Evolutionary conservation across 1,140 invertebrate species (phyloP).

Genomic region (Cecropterus lyciades): DNA sequence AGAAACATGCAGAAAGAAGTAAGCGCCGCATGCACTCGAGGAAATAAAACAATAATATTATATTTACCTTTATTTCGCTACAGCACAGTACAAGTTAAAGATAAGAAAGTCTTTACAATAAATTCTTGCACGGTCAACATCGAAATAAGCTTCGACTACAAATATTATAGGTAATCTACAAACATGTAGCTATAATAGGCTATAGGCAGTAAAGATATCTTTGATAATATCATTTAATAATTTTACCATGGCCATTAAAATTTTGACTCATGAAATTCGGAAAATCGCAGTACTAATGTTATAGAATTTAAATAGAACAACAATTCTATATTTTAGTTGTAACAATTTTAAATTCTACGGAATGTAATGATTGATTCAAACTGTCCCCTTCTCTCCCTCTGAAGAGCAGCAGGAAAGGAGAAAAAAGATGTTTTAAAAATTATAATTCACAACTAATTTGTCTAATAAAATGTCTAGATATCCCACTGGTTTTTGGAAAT

Average conservation of each 20-base stretch:
- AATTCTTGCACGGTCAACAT: slow-evolving; percentile 59
- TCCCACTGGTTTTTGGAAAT: slow-evolving; percentile 58
- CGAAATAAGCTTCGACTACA: slow-evolving; percentile 60
- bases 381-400: slow-evolving; percentile 80
- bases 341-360: slow-evolving; percentile 67
- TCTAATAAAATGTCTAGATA: slow-evolving; percentile 50
- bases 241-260: slow-evolving; percentile 71
- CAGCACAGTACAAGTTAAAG: slow-evolving; percentile 64
- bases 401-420: slow-evolving; percentile 79
- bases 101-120: slow-evolving; percentile 68
- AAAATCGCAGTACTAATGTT: slow-evolving; percentile 51
- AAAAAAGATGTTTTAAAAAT: slow-evolving; percentile 75
- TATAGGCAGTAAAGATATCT: slow-evolving; percentile 69
- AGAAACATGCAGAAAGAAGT: slow-evolving; percentile 39
- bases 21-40: slow-evolving; percentile 47
- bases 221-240: slow-evolving; percentile 47
- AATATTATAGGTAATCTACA: slow-evolving; percentile 58
- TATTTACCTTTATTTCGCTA: slow-evolving; percentile 69
- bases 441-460: slow-evolving; percentile 58
- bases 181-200: slow-evolving; percentile 60
- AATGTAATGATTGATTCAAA: slow-evolving; percentile 72
- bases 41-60: slow-evolving; percentile 66
- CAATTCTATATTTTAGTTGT: slow-evolving; percentile 62
- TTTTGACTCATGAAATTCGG: slow-evolving; percentile 53
- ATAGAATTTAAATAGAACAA: slow-evolving; percentile 69